Conservation (phyloP, 2,113 vertebrate species). For the Calypte anna region DNA sequence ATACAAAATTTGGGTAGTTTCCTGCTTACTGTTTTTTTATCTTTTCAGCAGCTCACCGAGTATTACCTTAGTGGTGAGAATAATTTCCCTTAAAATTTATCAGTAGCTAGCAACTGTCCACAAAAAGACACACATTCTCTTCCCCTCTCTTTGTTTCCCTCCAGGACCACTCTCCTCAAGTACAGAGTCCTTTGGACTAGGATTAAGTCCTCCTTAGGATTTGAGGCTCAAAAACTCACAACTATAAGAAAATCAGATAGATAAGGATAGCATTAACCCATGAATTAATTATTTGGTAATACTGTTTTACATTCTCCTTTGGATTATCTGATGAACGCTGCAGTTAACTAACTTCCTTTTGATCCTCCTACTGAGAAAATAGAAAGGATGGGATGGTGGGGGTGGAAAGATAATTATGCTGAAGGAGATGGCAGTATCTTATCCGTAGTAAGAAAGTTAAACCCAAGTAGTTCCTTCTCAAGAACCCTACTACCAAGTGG, state of each 20-base stretch:
- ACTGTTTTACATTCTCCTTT: constrained; percentile 21
- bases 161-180: background rate
- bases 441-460: constrained; percentile 46
- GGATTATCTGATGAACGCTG: constrained; percentile 45
- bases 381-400: background rate
- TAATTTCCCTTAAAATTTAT: background rate
- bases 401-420: constrained; percentile 53
- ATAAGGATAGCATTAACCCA: constrained; percentile 7
- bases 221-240: background rate
- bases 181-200: background rate
- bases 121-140: background rate
- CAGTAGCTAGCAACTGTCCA: background rate
- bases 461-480: background rate
- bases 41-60: background rate
- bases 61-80: background rate
- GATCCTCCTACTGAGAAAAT: constrained; percentile 58
- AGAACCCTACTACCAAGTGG: background rate
- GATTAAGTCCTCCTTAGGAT: background rate
- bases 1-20: background rate
- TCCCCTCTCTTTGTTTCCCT: background rate
- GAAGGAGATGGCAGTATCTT: constrained; percentile 42
- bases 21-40: background rate
- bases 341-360: constrained; percentile 55
- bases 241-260: constrained; percentile 2
- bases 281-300: constrained; percentile 38